phyloP scores from a whole-genome alignment of 2,113 vertebrate genomes.

The Pelmatolapia mariae region DNA sequence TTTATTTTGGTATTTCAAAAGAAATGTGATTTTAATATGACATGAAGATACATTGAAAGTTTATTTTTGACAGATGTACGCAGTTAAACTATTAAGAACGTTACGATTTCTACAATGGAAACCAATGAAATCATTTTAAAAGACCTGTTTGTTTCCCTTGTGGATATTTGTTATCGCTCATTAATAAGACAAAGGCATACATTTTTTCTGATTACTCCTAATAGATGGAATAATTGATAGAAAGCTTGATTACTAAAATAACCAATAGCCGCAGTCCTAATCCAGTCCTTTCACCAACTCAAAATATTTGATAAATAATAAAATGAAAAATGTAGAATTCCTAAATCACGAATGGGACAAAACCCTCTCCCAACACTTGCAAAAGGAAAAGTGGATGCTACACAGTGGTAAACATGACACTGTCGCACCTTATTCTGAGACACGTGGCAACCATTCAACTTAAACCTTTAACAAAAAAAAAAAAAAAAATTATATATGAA shows the following conservation, averaged over 20 bases:
- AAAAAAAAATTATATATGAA: background rate
- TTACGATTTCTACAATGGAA: background rate
- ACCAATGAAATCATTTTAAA: background rate
- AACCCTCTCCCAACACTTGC: background rate
- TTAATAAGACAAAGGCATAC: background rate
- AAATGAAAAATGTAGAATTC: background rate
- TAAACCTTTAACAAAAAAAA: accelerated
- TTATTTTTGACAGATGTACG: background rate
- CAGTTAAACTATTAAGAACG: background rate
- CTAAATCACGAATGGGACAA: background rate
- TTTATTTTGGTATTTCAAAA: background rate
- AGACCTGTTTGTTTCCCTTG: background rate
- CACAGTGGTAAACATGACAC: accelerated
- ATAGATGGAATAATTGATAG: background rate
- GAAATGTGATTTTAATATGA: background rate
- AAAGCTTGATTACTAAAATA: accelerated
- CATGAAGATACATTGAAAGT: accelerated
- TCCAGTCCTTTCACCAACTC: background rate
- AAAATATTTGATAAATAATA: background rate
- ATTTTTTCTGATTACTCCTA: background rate
- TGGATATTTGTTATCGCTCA: background rate
- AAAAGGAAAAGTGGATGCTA: background rate
- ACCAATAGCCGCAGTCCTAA: background rate
- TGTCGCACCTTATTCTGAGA: background rate
- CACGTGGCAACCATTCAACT: background rate